Conservation (phyloP, 1,140 invertebrate species). For the Pemphigus obesinymphae region DNA sequence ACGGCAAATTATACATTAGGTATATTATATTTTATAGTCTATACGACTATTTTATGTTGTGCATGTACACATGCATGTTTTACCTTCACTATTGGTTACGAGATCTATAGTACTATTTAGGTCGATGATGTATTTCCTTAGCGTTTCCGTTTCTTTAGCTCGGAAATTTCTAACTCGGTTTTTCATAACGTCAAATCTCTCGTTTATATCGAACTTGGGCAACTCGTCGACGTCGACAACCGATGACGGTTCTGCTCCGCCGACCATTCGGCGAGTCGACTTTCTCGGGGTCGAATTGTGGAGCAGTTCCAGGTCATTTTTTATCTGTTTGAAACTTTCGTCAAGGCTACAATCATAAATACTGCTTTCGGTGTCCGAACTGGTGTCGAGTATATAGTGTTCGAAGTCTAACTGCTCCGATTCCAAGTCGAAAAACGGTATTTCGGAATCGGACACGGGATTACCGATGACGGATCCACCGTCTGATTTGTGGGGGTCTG, state of each 20-base stretch:
- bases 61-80: neutral
- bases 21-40: no score
- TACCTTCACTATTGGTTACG: slow-evolving; percentile 19
- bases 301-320: neutral
- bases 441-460: slow-evolving; percentile 3
- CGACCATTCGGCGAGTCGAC: no score
- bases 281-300: neutral
- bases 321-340: slow-evolving; percentile 4
- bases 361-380: neutral
- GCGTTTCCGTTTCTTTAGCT: neutral
- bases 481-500: no score
- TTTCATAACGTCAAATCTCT: slow-evolving; percentile 5
- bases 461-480: neutral
- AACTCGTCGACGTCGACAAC: neutral
- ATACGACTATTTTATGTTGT: no score
- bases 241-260: neutral
- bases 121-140: neutral
- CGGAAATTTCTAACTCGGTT: neutral
- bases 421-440: neutral
- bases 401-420: neutral
- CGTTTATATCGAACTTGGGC: neutral
- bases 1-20: neutral
- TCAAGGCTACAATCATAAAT: neutral
- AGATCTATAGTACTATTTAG: neutral
- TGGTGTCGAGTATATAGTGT: neutral